Evolutionary conservation across 1,140 invertebrate species (phyloP), one percentile per base, ranked within the genome.

Genomic region (Leptopilina clavipes): DNA sequence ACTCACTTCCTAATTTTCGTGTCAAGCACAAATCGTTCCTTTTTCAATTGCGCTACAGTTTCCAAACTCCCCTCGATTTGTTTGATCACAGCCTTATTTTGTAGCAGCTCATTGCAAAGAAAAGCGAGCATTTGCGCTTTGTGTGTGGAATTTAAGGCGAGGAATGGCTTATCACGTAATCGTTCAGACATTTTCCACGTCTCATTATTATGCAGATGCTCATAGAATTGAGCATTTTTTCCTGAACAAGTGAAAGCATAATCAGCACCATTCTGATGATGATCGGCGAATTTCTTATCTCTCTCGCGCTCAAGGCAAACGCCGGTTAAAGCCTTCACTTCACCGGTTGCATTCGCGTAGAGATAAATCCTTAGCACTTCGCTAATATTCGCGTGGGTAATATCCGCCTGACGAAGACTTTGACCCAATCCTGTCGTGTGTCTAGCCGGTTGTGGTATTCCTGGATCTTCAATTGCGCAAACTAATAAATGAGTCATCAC

Each of bases 381-480:
- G 44, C 96, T 96, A n/a, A 99, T 92, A 85, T 97, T 98, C 12
- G 94, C 93, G 76, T 97, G 95, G 0, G 96, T 98, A 22, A 98
- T 96, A 82, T 98, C 97, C 2, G 97, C 96, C 86, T 98, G 96
- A 31, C 96, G 94, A 6, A 98, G 91, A 78, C 96, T 97, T 88
- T 98, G 97, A 0, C 96, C 96, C 0, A 98, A 90, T 3, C 96
- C 92, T 0, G 97, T 98, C 0, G 96, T 96, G 84, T 97, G 95
- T 6, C 96, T 90, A 0, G 95, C 95, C 0, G 95, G 95, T 87
- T 97, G 96, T 0, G 97, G 96, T 37, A 98, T 96, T 0, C 98
- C 97, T 0, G 97, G 97, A 91, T 99, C 97, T 90, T 98, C 94
- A 71, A 99, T 97, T 45, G 97, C 97, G 88, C 97, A 97, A 1